Conservation (phyloP, 2,113 vertebrate species). For the Syngnathoides biaculeatus region DNA sequence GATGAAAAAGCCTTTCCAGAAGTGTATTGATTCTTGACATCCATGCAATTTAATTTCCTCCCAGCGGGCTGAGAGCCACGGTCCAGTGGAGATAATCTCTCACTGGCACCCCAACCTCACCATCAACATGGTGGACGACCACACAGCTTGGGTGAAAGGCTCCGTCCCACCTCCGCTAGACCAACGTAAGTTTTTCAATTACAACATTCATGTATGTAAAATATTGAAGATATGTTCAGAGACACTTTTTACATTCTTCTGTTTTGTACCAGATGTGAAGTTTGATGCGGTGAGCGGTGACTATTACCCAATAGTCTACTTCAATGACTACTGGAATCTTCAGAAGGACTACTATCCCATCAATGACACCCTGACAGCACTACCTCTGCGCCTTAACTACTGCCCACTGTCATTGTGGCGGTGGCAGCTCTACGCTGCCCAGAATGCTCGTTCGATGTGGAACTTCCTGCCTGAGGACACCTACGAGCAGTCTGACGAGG, state of each 20-base stretch:
- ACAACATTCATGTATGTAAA: neutral
- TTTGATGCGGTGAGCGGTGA: conserved; percentile 92
- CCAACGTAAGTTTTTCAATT: conserved; percentile 77
- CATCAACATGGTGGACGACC: conserved; percentile 95
- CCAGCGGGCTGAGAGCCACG: conserved; percentile 89
- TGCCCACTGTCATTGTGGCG: conserved; percentile 93
- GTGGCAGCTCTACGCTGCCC: conserved; percentile 93
- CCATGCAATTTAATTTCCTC: conserved; percentile 14
- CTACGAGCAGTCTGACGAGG: conserved; percentile 92
- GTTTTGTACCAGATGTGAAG: conserved; percentile 80
- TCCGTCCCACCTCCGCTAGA: conserved; percentile 91
- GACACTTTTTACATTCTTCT: neutral
- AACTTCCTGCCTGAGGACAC: conserved; percentile 90
- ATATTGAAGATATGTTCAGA: neutral
- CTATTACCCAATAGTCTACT: conserved; percentile 94
- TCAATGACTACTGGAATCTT: conserved; percentile 98
- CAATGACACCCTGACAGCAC: conserved; percentile 77
- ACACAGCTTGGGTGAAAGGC: conserved; percentile 94
- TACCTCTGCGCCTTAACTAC: conserved; percentile 84
- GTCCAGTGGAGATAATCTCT: conserved; percentile 90
- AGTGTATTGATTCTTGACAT: neutral
- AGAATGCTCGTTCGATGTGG: conserved; percentile 89
- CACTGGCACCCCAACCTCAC: conserved; percentile 97
- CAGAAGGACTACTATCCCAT: conserved; percentile 94
- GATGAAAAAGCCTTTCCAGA: too few relatives aligned